phyloP scores from a whole-genome alignment of 2,888 invertebrate genomes.

The Oligia latruncula region DNA sequence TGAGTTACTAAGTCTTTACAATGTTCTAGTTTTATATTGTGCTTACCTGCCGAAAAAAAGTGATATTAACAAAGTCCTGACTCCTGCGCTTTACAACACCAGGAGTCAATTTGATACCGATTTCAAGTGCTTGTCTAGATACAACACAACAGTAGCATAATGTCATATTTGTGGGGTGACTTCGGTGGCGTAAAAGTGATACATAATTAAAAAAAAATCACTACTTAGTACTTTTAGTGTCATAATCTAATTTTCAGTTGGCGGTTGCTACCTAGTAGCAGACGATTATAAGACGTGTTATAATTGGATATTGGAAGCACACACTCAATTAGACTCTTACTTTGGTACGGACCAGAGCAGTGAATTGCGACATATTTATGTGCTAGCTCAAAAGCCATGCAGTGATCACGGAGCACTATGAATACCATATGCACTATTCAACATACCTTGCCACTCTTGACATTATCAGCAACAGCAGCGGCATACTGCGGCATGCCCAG shows the following conservation, averaged over 20 bases:
- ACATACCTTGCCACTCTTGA: slow-evolving; percentile 97
- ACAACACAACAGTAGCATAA: background rate
- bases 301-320: background rate
- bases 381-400: slow-evolving; percentile 21
- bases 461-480: slow-evolving; percentile 96
- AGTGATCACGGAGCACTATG: background rate
- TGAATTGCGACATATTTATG: background rate
- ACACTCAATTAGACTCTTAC: background rate
- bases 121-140: background rate
- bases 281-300: too few species aligned
- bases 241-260: background rate
- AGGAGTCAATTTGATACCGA: background rate
- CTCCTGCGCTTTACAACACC: background rate
- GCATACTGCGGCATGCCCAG: slow-evolving; percentile 98
- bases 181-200: background rate
- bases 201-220: background rate
- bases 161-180: background rate
- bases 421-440: background rate
- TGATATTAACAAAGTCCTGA: background rate
- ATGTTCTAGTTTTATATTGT: background rate
- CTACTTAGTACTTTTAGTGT: background rate
- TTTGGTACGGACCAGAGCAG: background rate
- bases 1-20: background rate
- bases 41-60: background rate
- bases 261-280: background rate